These are phyloP conservation scores for Zootermopsis nevadensis DNA, from an alignment of 2,888 invertebrate species.

Conservation along the genomic window DNA sequence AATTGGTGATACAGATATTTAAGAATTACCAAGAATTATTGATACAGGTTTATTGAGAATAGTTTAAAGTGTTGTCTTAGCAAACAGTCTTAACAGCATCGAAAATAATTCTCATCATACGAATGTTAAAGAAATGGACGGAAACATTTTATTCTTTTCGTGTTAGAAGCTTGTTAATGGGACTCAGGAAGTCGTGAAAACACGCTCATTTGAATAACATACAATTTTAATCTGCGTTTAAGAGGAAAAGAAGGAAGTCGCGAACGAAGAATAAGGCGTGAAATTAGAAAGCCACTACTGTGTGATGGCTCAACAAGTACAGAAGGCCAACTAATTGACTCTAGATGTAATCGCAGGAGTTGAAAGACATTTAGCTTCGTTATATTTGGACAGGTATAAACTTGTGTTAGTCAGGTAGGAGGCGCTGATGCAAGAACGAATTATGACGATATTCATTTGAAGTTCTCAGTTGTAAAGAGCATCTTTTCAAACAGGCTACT, in stretches of 20 bases:
- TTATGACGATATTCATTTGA: too few relatives aligned
- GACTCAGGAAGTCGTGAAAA: neutral
- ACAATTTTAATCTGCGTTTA: neutral
- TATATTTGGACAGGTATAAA: conserved; percentile 7
- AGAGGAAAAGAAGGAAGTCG: neutral
- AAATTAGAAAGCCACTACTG: conserved; percentile 1
- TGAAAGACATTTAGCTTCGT: conserved; percentile 13
- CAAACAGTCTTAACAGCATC: too few relatives aligned
- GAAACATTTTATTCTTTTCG: too few relatives aligned
- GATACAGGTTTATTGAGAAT: too few relatives aligned
- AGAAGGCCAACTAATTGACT: neutral
- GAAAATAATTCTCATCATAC: too few relatives aligned
- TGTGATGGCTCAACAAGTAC: neutral
- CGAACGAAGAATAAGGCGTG: neutral
- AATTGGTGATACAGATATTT: too few relatives aligned
- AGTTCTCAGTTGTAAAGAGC: too few relatives aligned
- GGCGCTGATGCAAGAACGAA: too few relatives aligned
- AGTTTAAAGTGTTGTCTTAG: too few relatives aligned
- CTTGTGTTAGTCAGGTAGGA: neutral
- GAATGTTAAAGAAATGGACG: too few relatives aligned
- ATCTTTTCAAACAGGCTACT: too few relatives aligned
- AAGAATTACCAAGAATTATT: too few relatives aligned
- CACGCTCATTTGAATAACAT: neutral
- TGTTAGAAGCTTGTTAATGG: neutral
- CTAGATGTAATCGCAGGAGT: neutral